A percentile compares a stretch with the other conserved stretches of the same genome.
These are phyloP conservation scores for Halesus radiatus DNA, from an alignment of 1,140 invertebrate genomes.

Conservation along the genomic window DNA sequence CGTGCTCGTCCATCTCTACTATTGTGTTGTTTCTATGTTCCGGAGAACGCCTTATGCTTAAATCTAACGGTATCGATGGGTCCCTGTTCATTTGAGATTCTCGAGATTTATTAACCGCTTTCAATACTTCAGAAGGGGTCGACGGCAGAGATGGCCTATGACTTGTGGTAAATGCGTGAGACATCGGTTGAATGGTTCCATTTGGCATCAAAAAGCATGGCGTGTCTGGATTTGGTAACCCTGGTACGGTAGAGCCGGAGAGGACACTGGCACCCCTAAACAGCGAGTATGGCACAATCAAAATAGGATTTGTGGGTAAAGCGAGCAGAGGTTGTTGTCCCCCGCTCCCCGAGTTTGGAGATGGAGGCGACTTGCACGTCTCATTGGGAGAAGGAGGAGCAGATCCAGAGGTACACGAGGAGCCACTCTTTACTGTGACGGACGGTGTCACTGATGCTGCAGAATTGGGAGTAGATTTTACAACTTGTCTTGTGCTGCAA, in stretches of 20 bases:
- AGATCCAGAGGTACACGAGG: conserved; percentile 75
- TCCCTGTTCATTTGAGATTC: conserved; percentile 64
- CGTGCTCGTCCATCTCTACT: conserved; percentile 70
- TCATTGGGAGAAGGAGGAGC: conserved; percentile 74
- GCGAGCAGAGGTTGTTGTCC: conserved; percentile 82
- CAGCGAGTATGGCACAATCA: conserved; percentile 89
- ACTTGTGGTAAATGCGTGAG: conserved; percentile 69
- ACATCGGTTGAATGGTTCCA: conserved; percentile 85
- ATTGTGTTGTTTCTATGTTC: conserved; percentile 67
- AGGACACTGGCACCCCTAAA: conserved; percentile 85
- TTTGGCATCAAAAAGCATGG: conserved; percentile 88
- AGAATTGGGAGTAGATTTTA: conserved; percentile 69
- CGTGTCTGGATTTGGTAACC: conserved; percentile 79
- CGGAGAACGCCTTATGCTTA: conserved; percentile 79
- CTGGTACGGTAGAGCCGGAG: conserved; percentile 75
- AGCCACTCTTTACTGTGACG: conserved; percentile 69
- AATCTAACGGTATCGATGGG: conserved; percentile 77
- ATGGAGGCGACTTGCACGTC: conserved; percentile 72
- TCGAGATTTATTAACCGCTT: conserved; percentile 71
- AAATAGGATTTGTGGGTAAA: conserved; percentile 90
- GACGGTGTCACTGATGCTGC: conserved; percentile 62
- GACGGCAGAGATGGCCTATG: conserved; percentile 56
- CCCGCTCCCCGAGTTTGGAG: conserved; percentile 60
- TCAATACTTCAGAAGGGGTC: conserved; percentile 69
- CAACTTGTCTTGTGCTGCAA: conserved; percentile 88